Evolutionary conservation across 2,888 invertebrate species (phyloP).

Genomic region (Cephus spinipes): DNA sequence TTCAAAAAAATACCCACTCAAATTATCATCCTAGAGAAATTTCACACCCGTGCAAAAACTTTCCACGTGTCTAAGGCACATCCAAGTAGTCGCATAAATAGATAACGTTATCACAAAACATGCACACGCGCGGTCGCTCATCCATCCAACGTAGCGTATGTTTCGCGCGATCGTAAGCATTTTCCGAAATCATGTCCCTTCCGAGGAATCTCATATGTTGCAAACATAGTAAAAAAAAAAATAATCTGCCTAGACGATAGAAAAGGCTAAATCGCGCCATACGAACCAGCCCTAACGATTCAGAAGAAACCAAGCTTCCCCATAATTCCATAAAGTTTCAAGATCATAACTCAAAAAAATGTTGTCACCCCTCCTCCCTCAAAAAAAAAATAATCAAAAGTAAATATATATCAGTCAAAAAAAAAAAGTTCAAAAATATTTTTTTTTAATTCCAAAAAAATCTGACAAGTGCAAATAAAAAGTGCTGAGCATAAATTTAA

Average conservation of each 20-base stretch:
- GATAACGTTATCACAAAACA: background rate
- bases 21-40: background rate
- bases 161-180: constrained; percentile 8
- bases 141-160: background rate
- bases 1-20: background rate
- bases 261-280: background rate
- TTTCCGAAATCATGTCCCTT: constrained; percentile 27
- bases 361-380: too few species aligned
- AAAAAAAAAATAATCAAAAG: too few species aligned
- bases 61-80: background rate
- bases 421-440: too few species aligned
- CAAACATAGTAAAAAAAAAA: background rate
- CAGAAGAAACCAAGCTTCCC: rapidly evolving
- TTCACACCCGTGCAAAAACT: background rate
- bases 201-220: constrained; percentile 25
- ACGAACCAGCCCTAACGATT: background rate
- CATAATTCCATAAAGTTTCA: background rate
- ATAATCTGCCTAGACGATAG: background rate
- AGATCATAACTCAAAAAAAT: background rate
- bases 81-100: background rate
- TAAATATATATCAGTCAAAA: too few species aligned
- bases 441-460: background rate
- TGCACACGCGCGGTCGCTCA: background rate
- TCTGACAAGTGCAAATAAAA: background rate
- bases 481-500: constrained; percentile 14